Percentiles rank a stretch among this genome's conserved stretches.
These are phyloP conservation scores for Drosophila arizonae DNA, from an alignment of 1,140 invertebrate genomes.

Conservation along the genomic window DNA sequence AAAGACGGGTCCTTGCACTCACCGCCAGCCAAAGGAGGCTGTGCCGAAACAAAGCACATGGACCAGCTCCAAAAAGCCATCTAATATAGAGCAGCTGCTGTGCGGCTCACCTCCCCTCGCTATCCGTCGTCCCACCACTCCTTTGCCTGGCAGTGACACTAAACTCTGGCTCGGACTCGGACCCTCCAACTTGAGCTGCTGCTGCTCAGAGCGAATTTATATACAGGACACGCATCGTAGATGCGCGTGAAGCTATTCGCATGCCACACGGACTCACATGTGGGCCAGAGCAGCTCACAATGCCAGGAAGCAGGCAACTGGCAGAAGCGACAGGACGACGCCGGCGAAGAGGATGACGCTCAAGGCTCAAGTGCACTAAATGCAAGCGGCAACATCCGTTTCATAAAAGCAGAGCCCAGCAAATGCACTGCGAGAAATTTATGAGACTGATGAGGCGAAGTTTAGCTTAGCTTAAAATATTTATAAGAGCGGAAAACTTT, in stretches of 20 bases:
- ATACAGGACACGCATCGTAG: slow-evolving; percentile 66
- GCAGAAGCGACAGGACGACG: slow-evolving; percentile 8
- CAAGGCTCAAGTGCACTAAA: slow-evolving; percentile 78
- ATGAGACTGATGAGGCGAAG: background rate
- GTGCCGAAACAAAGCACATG: slow-evolving; percentile 30
- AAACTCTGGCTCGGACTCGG: slow-evolving; percentile 16
- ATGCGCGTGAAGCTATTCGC: slow-evolving; percentile 46
- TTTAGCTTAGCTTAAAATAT: too few relatives aligned
- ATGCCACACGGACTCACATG: slow-evolving; percentile 27
- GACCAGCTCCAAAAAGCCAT: slow-evolving; percentile 35
- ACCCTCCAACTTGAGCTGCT: too few relatives aligned
- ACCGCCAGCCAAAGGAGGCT: slow-evolving; percentile 6
- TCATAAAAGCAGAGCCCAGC: slow-evolving; percentile 65
- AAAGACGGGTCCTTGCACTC: slow-evolving; percentile 71
- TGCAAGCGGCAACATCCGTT: slow-evolving; percentile 79
- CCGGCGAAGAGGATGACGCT: slow-evolving; percentile 46
- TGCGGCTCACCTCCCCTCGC: too few relatives aligned
- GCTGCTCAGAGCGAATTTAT: slow-evolving; percentile 46
- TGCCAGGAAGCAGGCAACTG: slow-evolving; percentile 30
- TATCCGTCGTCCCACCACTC: background rate
- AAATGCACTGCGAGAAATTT: slow-evolving; percentile 23
- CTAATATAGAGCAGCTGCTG: slow-evolving; percentile 33
- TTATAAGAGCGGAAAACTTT: too few relatives aligned
- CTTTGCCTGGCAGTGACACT: slow-evolving; percentile 42
- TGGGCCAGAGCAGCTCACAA: slow-evolving; percentile 30